Evolutionary conservation across 2,113 vertebrate species (phyloP).

Genomic region (Nothobranchius furzeri): DNA sequence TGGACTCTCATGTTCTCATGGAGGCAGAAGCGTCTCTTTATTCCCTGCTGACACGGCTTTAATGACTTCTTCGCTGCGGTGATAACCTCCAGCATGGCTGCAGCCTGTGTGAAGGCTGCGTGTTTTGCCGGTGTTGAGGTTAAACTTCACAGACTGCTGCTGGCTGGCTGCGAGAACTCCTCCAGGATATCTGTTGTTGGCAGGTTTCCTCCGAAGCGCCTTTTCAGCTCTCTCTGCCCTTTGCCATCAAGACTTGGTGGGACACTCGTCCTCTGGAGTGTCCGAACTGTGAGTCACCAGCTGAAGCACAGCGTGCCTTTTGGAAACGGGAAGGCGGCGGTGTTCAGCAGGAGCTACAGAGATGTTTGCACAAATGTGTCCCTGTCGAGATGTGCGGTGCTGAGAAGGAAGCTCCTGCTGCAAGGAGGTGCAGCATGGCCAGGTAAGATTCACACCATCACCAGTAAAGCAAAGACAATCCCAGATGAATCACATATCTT

Average conservation of each 20-base stretch:
- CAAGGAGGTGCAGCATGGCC: constrained; percentile 32
- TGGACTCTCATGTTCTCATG: not conserved
- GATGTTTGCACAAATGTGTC: not conserved
- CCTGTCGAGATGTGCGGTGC: not conserved
- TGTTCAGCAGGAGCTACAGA: constrained; percentile 23
- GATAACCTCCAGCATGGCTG: constrained; percentile 20
- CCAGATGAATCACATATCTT: no score
- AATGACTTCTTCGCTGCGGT: not conserved
- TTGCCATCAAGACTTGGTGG: not conserved
- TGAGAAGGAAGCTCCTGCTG: constrained; percentile 29
- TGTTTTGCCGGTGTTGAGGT: constrained; percentile 14
- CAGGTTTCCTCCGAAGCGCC: constrained; percentile 9
- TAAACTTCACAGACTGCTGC: constrained; percentile 37
- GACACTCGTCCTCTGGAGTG: not conserved
- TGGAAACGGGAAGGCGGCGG: constrained; percentile 1
- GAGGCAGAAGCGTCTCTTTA: not conserved
- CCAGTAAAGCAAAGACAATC: no score
- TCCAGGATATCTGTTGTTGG: constrained; percentile 4
- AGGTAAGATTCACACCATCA: constrained; percentile 39
- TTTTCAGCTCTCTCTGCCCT: not conserved
- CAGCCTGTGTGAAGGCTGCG: constrained; percentile 33
- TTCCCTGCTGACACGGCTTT: not conserved
- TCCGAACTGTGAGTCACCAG: not conserved
- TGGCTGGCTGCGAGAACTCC: constrained; percentile 29
- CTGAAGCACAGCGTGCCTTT: not conserved